Evolutionary conservation across 2,888 invertebrate species (phyloP), one percentile per base, ranked within the genome.

Genomic region (Trissolcus japonicus): DNA sequence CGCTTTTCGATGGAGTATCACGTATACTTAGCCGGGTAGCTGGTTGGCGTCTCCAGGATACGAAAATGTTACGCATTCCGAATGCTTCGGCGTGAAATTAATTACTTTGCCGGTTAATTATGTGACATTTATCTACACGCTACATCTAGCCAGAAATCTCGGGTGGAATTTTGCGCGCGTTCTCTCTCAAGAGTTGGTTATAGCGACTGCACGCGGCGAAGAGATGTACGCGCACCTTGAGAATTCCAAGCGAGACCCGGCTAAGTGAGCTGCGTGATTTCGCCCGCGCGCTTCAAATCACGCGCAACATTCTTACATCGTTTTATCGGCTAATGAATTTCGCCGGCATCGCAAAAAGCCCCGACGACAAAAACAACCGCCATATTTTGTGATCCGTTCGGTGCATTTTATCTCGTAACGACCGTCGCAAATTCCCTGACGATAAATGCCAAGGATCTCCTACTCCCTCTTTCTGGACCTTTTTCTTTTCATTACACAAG

Each of bases 61-160:
- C 80, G 82, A 82, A 83, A 82, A 83, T 79, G 83, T 81, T 81
- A 81, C 82, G 82, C 83, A 84, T 84, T 84, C 82, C 85, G 80
- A 83, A 83, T 84, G 81, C 82, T 82, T 82, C 82, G 80, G 83
- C 82, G 83, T 84, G 82, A 84, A 85, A 85, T 86, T 86, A 86
- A 86, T 86, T 85, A 85, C 83, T 82, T 77, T 80, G 80, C 80
- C 81, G 82, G 85, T 86, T 86, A 86, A 86, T 86, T 86, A 86
- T 83, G 84, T 83, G 85, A 86, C 85, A 86, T 86, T 86, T 85
- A 85, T 86, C 85, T 83, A 83, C 80, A 79, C 82, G 85, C 82
- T 82, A 82, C 83, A 82, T 83, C 84, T 83, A 82, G 78, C 80
- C 81, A 82, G 85, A 85, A 85, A 85, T 85, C 85, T 85, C 82